Evolutionary conservation across 1,140 invertebrate genomes (phyloP), one percentile per base, ranked within the genome.

Genomic region (Drosophila repleta): DNA sequence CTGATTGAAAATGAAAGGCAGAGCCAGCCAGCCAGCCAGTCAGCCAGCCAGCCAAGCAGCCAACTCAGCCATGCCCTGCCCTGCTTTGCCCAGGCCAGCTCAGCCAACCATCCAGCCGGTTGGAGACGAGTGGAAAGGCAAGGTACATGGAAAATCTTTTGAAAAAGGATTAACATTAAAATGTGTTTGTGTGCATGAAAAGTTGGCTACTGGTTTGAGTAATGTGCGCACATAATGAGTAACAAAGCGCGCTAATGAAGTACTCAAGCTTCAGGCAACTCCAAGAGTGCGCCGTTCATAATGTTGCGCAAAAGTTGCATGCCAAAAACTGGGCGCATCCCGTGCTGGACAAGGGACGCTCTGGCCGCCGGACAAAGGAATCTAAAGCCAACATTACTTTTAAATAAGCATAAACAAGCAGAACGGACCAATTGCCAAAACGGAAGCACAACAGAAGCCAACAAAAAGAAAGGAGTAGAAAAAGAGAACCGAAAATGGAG

Each of bases 101-200:
- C 13, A 77, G 61, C 4, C 32, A 11, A 35, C 32, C 29, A 29
- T 3, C 49, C 64, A 20, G 39, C 10, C 43, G 8, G 46, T 3
- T n/a, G 52, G 69, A 43, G 39, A 17, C 39, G 24, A 26, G 32
- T 49, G 35, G 26, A n/a, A 21, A 48, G 29, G 29, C 43, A 65
- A 76, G 48, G 73, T 74, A 71, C 58, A 62, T 65, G 72, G 63
- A 49, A 72, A 82, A 72, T 82, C 74, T 87, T 87, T 87, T 88
- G 75, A 82, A 87, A 88, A 87, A 79, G 82, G 83, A 87, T 87
- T 87, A 88, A 87, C 83, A 87, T 87, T 85, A 88, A 87, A 72
- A 78, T 68, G 66, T 43, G 52, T 64, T 32, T 61, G 68, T 62
- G 65, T 55, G 68, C 41, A 49, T 84, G 81, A 81, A 85, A 85